Conservation (phyloP, 2,797 vertebrate genomes). For the Girardinus metallicus region DNA sequence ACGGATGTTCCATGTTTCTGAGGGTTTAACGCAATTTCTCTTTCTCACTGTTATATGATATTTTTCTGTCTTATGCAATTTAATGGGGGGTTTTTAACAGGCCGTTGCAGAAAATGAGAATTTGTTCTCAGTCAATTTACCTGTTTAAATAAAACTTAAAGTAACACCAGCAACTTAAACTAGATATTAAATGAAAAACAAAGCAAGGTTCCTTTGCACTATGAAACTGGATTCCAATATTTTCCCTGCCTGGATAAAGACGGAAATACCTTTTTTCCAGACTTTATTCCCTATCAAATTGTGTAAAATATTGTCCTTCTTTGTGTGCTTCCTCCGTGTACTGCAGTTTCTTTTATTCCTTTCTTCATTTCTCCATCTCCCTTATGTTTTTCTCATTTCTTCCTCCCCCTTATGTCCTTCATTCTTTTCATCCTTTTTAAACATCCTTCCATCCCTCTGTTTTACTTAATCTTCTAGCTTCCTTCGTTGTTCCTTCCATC, state of each 20-base stretch:
- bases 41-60: no score
- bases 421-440: background rate
- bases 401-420: background rate
- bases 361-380: background rate
- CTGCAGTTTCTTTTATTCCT: background rate
- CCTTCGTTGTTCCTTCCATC: background rate
- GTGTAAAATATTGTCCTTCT: background rate
- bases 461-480: background rate
- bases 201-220: background rate
- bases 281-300: background rate
- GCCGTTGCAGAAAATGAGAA: no score
- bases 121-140: no score
- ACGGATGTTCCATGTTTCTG: constrained; percentile 39
- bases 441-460: background rate
- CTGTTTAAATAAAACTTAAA: no score
- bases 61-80: no score
- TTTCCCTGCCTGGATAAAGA: background rate
- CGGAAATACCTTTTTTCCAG: background rate
- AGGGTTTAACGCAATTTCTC: constrained; percentile 42
- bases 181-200: background rate
- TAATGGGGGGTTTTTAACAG: no score
- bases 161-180: constrained; percentile 32
- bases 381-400: background rate
- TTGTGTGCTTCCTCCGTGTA: background rate
- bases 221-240: background rate